phyloP scores from a whole-genome alignment of 2,888 invertebrate genomes.

The Agrochola lychnidis region DNA sequence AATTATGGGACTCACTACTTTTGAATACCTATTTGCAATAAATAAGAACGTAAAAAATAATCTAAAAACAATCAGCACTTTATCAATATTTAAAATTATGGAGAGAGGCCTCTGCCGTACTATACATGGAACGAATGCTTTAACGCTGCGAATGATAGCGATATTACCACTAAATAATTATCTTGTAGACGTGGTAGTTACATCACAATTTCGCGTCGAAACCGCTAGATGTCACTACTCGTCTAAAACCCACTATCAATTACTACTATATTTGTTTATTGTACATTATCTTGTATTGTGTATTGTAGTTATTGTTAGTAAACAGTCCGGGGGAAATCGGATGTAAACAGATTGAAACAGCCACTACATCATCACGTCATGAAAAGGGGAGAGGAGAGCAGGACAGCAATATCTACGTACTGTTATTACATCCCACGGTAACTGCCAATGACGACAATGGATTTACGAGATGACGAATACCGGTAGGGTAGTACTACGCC shows the following conservation, averaged over 20 bases:
- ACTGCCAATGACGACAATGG: conserved; percentile 23
- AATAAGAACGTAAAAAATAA: not conserved
- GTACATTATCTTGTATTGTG: too few relatives aligned
- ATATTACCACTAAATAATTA: not conserved
- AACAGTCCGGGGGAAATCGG: not conserved
- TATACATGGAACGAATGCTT: not conserved
- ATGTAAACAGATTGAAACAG: not conserved
- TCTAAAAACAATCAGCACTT: too few relatives aligned
- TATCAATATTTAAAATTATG: not conserved
- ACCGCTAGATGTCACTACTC: conserved; percentile 35
- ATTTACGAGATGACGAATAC: conserved; percentile 13
- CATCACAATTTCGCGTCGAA: not conserved
- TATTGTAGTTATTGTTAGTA: too few relatives aligned
- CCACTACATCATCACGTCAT: not conserved
- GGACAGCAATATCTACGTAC: conserved; percentile 31
- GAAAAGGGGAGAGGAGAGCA: conserved; percentile 5
- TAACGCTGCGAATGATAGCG: not conserved
- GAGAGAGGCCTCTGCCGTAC: not conserved
- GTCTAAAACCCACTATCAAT: not conserved
- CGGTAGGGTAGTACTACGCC: not conserved
- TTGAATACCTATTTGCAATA: not conserved
- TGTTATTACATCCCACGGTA: not conserved
- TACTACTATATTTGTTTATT: too few relatives aligned
- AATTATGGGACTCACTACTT: not conserved
- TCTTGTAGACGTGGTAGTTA: not conserved